Conservation (phyloP, 1,140 invertebrate species). For the Lycorma delicatula region DNA sequence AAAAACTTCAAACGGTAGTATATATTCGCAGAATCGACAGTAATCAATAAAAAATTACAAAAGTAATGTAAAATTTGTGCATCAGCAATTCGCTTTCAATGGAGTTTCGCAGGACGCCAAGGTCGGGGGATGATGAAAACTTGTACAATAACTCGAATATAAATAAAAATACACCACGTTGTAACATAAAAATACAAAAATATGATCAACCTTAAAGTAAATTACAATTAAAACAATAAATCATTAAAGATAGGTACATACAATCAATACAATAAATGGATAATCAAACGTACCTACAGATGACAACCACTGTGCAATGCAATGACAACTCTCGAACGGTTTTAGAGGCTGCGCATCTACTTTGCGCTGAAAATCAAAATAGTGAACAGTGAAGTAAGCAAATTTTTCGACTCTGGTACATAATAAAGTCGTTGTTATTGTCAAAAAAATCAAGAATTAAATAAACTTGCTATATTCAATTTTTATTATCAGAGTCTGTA, state of each 20-base stretch:
- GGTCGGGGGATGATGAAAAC: slow-evolving; percentile 1
- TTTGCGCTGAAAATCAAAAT: neutral
- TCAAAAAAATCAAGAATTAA: too few relatives aligned
- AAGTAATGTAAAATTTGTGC: neutral
- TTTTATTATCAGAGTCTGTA: too few relatives aligned
- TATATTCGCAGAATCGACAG: too few relatives aligned
- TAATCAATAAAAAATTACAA: neutral
- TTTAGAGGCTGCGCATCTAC: neutral
- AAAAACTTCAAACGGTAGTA: too few relatives aligned
- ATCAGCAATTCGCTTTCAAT: slow-evolving; percentile 3
- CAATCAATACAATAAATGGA: neutral
- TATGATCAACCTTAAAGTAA: neutral
- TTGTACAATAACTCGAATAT: neutral
- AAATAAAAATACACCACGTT: neutral
- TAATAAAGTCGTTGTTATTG: too few relatives aligned
- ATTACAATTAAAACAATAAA: neutral
- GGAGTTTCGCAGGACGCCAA: slow-evolving; percentile 1
- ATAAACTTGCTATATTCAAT: too few relatives aligned
- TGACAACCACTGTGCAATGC: neutral
- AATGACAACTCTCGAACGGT: slow-evolving; percentile 2
- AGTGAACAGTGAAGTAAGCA: neutral
- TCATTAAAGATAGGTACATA: neutral
- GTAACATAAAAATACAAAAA: neutral
- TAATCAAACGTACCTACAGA: slow-evolving; percentile 1
- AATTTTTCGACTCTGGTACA: too few relatives aligned